Evolutionary conservation across 2,113 vertebrate species (phyloP), one percentile per base, ranked within the genome.

Genomic region (Gnathonemus echidnorhynchus): DNA sequence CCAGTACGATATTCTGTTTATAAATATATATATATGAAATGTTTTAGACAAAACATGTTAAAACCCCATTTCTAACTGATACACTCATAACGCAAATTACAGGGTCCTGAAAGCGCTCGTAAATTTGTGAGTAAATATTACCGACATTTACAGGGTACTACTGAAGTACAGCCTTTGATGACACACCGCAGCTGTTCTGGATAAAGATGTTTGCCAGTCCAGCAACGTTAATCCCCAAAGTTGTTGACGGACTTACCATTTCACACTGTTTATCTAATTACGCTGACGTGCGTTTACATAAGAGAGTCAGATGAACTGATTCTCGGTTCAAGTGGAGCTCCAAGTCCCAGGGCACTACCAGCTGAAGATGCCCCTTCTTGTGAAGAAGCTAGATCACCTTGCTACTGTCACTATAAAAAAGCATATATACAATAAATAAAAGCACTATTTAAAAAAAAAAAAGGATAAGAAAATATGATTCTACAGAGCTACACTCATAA

Each of bases 41-140:
- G 3, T 52, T 52, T 87, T 87, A 87, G 48, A 87, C 45, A n/a
- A 31, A 87, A 87, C 49, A 53, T 85, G 86, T 39, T 87, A 87
- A 53, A 87, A 52, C 86, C 45, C 46, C 84, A 49, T 27, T 27
- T 86, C 84, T 48, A 13, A 86, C 84, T 86, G 83, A 86, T 49
- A 77, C 15, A 1, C 39, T 77, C 70, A 17, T 77, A 77, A 39
- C 13, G 15, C 70, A 77, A 77, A 77, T 77, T 77, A 39, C 70
- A 77, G 31, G 10, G 70, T 42, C 35, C 74, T 42, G 35, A 80
- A 80, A 80, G 17, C 0, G 5, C 74, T 39, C 15, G 1, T 42
- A 42, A 35, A 80, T 80, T 80, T 17, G 35, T 42, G 74, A 80
- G 74, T 39, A 80, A 80, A 80, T 42, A 42, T 80, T 39, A 42